Evolutionary conservation across 2,888 invertebrate species (phyloP).

Genomic region (Andrena minutula): DNA sequence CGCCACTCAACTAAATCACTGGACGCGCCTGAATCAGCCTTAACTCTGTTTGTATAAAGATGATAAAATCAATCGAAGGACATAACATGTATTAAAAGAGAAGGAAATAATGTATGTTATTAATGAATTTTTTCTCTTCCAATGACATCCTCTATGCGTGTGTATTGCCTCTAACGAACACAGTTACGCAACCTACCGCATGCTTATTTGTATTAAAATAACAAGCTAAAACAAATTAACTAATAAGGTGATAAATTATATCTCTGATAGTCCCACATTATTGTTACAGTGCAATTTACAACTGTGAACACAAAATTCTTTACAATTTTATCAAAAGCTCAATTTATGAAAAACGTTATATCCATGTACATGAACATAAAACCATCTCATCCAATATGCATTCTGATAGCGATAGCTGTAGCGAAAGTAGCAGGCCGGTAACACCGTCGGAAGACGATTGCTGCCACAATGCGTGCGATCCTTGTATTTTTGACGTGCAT

Average conservation of each 20-base stretch:
- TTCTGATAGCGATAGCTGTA: conserved; percentile 25
- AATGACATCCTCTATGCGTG: neutral
- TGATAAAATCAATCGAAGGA: neutral
- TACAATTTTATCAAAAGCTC: too few species aligned
- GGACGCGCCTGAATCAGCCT: too few species aligned
- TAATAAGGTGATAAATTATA: neutral
- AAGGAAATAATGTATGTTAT: too few species aligned
- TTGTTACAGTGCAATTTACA: neutral
- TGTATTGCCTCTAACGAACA: neutral
- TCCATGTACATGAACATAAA: neutral
- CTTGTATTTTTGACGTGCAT: conserved; percentile 81
- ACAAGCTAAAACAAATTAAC: neutral
- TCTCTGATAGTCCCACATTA: neutral
- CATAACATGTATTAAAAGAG: neutral
- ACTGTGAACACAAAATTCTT: too few species aligned
- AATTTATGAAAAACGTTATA: neutral
- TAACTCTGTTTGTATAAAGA: too few species aligned
- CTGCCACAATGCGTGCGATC: conserved; percentile 80
- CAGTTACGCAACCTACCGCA: too few species aligned
- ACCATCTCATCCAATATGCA: conserved; percentile 31
- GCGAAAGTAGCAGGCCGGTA: conserved; percentile 67
- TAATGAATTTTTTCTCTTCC: neutral
- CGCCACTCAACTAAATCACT: too few species aligned
- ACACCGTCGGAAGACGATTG: conserved; percentile 79
- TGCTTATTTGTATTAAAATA: too few species aligned